Evolutionary conservation across 2,797 vertebrate genomes (phyloP), one percentile per base, ranked within the genome.

Genomic region (Tauraco hartlaubi): DNA sequence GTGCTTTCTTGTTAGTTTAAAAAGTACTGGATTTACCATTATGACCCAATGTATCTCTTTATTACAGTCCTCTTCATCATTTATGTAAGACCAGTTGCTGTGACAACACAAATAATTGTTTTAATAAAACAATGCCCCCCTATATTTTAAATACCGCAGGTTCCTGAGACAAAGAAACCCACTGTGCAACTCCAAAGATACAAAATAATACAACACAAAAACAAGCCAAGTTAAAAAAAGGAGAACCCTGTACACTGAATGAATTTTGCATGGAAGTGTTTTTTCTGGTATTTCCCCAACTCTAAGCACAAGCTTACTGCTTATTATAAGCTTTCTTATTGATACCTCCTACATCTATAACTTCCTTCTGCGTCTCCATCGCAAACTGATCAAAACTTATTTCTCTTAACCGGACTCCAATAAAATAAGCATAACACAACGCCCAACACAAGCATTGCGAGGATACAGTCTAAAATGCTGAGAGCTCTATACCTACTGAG

Each of bases 61-160:
- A 89, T 33, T 22, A 75, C 69, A 73, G 66, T 63, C 51, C 54
- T 78, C 33, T 77, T 82, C 28, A 75, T 83, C 62, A 67, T 78
- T 73, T 79, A 51, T 68, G 37, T 75, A 72, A 76, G 33, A 66
- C 13, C 35, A 91, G 92, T 43, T 82, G 66, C 82, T 5, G 1
- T 83, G 93, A 75, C 62, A 92, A 85, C 80, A 44, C 41, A 91
- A 95, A 82, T 12, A 96, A 96, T 43, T 82, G 49, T 81, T 95
- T 91, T 85, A 92, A 87, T 94, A 92, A 94, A 83, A 43, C 41
- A 15, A 43, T 28, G 25, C 25, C 35, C 37, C 55, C 35, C 41
- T 51, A 6, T 64, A 85, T 64, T 86, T 83, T 73, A 93, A 92
- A 69, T 29, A 62, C 25, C 75, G 29, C 51, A 85, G 39, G 54